phyloP scores from a whole-genome alignment of 2,888 invertebrate genomes.

The Folsomia manolachei region DNA sequence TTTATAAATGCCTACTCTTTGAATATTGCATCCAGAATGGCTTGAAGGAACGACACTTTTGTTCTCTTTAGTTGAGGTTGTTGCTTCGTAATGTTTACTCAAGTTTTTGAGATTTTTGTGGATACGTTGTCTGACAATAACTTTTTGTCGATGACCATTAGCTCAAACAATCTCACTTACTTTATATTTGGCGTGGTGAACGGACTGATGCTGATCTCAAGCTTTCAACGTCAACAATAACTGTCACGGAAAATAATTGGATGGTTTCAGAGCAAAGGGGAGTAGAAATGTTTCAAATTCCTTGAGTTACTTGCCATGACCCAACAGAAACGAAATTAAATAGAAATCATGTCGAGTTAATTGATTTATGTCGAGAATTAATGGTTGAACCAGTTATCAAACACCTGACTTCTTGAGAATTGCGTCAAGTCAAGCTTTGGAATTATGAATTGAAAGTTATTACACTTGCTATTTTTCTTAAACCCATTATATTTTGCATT shows the following conservation, averaged over 20 bases:
- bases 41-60: too few species aligned
- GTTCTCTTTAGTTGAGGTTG: not conserved
- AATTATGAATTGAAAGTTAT: not conserved
- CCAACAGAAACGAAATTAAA: not conserved
- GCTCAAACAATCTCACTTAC: not conserved
- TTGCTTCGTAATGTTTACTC: not conserved
- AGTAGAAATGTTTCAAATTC: not conserved
- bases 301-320: too few species aligned
- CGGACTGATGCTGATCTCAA: not conserved
- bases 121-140: not conserved
- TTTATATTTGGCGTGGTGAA: too few species aligned
- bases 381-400: not conserved
- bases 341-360: constrained; percentile 2
- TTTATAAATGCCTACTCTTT: too few species aligned
- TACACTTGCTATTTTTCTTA: not conserved
- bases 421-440: too few species aligned
- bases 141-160: not conserved
- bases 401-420: not conserved
- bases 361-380: not conserved
- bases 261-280: not conserved
- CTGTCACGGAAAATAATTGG: constrained; percentile 17
- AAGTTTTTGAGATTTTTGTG: not conserved
- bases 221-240: not conserved
- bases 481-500: not conserved
- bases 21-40: too few species aligned